A percentile compares a stretch with the other conserved stretches of the same genome.
These are phyloP conservation scores for Vidua macroura DNA, from an alignment of 2,113 vertebrate genomes.

Conservation along the genomic window DNA sequence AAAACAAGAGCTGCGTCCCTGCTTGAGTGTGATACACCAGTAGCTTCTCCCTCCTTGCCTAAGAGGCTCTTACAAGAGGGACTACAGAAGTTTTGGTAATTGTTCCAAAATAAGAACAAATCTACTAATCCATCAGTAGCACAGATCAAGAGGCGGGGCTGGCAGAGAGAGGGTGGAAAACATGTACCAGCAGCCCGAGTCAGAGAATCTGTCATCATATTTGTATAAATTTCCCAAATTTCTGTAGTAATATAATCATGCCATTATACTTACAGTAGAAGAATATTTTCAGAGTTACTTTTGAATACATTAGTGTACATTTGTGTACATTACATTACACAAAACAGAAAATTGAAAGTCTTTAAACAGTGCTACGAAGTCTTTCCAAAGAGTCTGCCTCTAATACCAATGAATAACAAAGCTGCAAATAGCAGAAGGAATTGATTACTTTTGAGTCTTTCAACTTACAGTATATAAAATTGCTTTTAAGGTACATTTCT, in stretches of 20 bases:
- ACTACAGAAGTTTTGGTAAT: not conserved
- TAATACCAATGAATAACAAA: not conserved
- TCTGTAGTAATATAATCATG: not conserved
- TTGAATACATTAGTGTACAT: not conserved
- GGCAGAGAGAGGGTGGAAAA: not conserved
- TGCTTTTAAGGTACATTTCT: not conserved
- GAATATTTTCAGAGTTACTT: constrained; percentile 11
- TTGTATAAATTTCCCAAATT: not conserved
- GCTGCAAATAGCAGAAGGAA: not conserved
- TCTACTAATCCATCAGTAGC: not conserved
- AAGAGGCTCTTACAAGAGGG: not conserved
- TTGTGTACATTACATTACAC: not conserved
- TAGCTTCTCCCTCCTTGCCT: not conserved
- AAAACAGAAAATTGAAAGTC: not conserved
- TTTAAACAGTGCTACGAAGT: not conserved
- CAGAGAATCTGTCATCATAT: not conserved
- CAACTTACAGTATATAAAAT: not conserved
- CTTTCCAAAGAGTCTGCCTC: not conserved
- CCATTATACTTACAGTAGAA: not conserved
- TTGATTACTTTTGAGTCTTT: not conserved
- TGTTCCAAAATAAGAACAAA: not conserved
- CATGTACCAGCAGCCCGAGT: not conserved
- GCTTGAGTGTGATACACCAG: not conserved
- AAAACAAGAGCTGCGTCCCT: not conserved
- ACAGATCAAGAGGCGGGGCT: rapidly evolving